Base-by-base conservation (phyloP, 1,140 invertebrate genomes). In the Drosophila tani region DNA sequence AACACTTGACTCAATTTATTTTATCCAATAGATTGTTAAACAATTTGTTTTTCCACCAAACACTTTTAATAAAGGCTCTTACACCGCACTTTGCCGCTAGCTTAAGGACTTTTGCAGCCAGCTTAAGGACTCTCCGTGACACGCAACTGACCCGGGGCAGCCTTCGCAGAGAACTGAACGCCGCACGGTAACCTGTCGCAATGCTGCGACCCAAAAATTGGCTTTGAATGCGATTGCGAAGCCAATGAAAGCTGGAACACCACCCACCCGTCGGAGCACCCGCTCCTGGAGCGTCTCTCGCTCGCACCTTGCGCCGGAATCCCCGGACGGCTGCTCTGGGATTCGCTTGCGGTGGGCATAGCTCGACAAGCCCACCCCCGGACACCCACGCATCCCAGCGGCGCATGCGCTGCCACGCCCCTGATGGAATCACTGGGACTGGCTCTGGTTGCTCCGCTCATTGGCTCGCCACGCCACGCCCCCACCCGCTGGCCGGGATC, bases 371-470 rank as follows among this genome's bases (percentile, higher is more conserved):
- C 75, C 71, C 75, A 71, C 73, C 66, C 79, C 53, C 51, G 29
- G 17, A 68, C 81, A 50, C 81, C 81, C 84, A 80, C 71, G 47
- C 47, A 49, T 2, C 3, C 6, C 1, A 0, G 24, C 17, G 17
- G 83, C 90, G 90, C 90, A 91, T 91, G 90, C 90, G 80, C 75
- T 57, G 85, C 53, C 91, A 86, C 90, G 90, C 90, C 90, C 59
- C 24, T 8, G 40, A 17, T 43, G 60, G 53, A 56, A 56, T 21
- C 53, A 8, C 57, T 46, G 55, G 45, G 35, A 29, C 47, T 66
- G 81, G 62, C 70, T 79, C 64, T 75, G 74, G 83, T 86, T 86
- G 83, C 82, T 47, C 56, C 56, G 55, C 77, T 75, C 69, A 88
- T 88, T 88, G 84, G 85, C 65, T 11, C 17, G 41, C 29, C 47